Evolutionary conservation across 2,888 invertebrate species (phyloP), one percentile per base, ranked within the genome.

Genomic region (Rhagium mordax): DNA sequence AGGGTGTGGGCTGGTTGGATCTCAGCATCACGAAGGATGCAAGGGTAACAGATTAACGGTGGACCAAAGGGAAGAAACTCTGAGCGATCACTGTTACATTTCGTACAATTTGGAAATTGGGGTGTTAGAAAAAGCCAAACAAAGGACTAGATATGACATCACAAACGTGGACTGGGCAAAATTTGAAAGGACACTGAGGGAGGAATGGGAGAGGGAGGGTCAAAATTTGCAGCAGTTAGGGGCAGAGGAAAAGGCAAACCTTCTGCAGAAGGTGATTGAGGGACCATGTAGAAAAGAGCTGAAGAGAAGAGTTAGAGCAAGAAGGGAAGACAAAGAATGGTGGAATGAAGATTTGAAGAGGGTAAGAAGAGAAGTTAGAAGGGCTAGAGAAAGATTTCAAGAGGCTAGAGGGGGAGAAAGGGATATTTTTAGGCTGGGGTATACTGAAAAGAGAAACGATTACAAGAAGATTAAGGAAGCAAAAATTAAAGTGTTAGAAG

Each of bases 31-130:
- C 61, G 0, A 78, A 66, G 51, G 53, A 70, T 1, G 47, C 65
- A 4, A 27, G 10, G 5, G 29, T 71, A 3, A 20, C 16, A 0
- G 55, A 65, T 18, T 78, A 78, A 27, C 2, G 6, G 75, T 80
- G 7, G 0, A 33, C 6, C 70, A 68, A 0, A 72, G 74, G 3
- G 78, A 81, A 13, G 57, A 57, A 2, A 70, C 55, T 0, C 51
- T 79, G 8, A 78, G 78, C 55, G 77, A 77, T 49, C 81, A 81
- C 51, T 59, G 61, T 8, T 72, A 70, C n/a, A 55, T 77, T 0
- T 29, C 13, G 6, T 78, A 15, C n/a, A 15, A 51, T 2, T 15
- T 71, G 2, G 48, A 71, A 8, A 6, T 27, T 20, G 57, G 29
- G 2, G 16, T n/a, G 5, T 41, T 5, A n/a, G 15, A 8, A 61